Evolutionary conservation across 2,797 vertebrate genomes (phyloP).

Genomic region (Scleropages formosus): DNA sequence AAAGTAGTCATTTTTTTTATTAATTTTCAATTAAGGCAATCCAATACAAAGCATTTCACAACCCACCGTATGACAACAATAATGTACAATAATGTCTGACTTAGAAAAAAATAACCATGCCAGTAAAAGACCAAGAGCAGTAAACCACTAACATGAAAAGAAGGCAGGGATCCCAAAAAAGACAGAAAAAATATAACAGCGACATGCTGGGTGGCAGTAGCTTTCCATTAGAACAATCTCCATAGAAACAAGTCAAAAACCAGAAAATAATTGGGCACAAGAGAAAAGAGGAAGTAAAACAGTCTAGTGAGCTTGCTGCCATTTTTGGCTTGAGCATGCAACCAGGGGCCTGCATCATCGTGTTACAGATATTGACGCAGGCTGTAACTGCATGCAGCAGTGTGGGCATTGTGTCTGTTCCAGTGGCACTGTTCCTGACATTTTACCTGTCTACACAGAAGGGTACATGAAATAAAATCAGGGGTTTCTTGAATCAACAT

Average conservation of each 20-base stretch:
- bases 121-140: constrained; percentile 55
- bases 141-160: constrained; percentile 29
- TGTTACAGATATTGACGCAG: constrained; percentile 44
- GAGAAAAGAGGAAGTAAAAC: constrained; percentile 56
- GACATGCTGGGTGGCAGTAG: constrained; percentile 67
- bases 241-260: constrained; percentile 36
- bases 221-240: constrained; percentile 44
- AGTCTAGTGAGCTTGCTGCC: constrained; percentile 57
- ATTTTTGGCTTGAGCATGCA: constrained; percentile 63
- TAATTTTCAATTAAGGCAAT: constrained; percentile 79
- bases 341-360: constrained; percentile 50
- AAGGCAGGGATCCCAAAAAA: constrained; percentile 31
- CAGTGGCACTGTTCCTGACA: constrained; percentile 32
- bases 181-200: constrained; percentile 42
- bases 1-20: constrained; percentile 70
- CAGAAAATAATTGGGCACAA: constrained; percentile 56
- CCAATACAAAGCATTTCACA: constrained; percentile 82
- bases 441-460: constrained; percentile 33
- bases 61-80: constrained; percentile 74
- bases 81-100: constrained; percentile 71
- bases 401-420: constrained; percentile 50
- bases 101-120: constrained; percentile 64
- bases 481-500: constrained; percentile 28
- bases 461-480: not conserved
- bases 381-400: constrained; percentile 43